phyloP scores from a whole-genome alignment of 2,113 vertebrate species.

The Brachyhypopomus gauderio region DNA sequence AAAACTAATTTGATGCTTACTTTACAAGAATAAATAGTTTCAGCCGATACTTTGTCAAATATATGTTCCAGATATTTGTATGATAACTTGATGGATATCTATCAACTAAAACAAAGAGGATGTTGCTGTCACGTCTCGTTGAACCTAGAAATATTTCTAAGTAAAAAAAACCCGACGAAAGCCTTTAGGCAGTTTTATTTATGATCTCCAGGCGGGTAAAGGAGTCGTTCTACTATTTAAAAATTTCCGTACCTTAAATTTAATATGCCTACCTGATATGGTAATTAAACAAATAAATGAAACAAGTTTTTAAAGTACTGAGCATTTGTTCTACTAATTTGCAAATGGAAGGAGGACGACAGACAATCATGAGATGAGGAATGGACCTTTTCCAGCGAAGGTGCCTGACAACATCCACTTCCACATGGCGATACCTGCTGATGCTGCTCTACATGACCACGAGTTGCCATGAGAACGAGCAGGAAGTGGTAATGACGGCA shows the following conservation, averaged over 20 bases:
- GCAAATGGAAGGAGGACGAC: not conserved
- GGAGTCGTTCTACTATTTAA: too few relatives aligned
- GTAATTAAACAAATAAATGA: too few relatives aligned
- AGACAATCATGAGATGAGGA: constrained; percentile 12
- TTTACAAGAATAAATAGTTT: constrained; percentile 56
- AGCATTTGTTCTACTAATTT: too few relatives aligned
- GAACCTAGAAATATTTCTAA: not conserved
- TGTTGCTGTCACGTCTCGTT: constrained; percentile 3
- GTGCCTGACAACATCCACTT: constrained; percentile 45
- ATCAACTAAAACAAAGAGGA: constrained; percentile 50
- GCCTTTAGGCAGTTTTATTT: too few relatives aligned
- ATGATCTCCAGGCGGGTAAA: too few relatives aligned
- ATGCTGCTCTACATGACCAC: constrained; percentile 56
- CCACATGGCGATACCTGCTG: constrained; percentile 51
- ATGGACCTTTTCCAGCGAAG: constrained; percentile 2
- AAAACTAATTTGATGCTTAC: constrained; percentile 60
- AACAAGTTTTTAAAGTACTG: too few relatives aligned
- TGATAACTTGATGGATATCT: constrained; percentile 54
- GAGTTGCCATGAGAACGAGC: constrained; percentile 72
- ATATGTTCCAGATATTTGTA: constrained; percentile 52
- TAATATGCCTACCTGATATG: too few relatives aligned
- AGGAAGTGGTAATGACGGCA: constrained; percentile 81
- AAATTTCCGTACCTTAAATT: too few relatives aligned
- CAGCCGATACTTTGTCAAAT: constrained; percentile 53
- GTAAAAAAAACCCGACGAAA: too few relatives aligned